phyloP scores from a whole-genome alignment of 2,888 invertebrate species.

The Melipona bicolor region DNA sequence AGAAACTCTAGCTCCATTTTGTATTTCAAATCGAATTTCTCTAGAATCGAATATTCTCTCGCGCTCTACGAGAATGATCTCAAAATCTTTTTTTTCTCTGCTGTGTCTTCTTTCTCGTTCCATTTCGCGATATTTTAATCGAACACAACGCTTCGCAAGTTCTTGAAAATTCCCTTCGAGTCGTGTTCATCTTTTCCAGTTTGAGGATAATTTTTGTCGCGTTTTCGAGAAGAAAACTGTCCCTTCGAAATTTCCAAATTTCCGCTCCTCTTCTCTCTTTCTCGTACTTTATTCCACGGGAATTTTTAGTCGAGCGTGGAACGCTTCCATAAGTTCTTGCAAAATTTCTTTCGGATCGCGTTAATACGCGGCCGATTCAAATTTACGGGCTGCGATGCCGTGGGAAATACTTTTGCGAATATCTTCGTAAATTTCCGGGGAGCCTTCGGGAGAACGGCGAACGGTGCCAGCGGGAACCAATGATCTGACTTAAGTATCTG shows the following conservation, averaged over 20 bases:
- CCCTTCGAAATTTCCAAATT: not conserved
- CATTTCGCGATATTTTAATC: too few species aligned
- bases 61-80: too few species aligned
- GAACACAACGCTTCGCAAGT: too few species aligned
- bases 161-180: too few species aligned
- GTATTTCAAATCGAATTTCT: not conserved
- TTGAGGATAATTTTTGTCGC: not conserved
- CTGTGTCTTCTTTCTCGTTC: too few species aligned
- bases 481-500: constrained; percentile 34
- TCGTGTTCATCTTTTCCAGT: not conserved
- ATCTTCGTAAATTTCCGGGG: constrained; percentile 9
- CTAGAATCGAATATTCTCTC: not conserved
- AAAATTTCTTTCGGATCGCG: not conserved
- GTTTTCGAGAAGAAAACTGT: not conserved
- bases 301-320: not conserved
- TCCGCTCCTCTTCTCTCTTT: not conserved
- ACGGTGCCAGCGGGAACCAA: constrained; percentile 25
- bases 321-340: not conserved
- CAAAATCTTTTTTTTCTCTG: too few species aligned
- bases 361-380: not conserved
- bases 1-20: not conserved
- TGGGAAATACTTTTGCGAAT: not conserved
- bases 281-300: not conserved
- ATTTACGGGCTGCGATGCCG: not conserved
- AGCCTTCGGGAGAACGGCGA: not conserved